A percentile compares a stretch with the other conserved stretches of the same genome.
Evolutionary conservation across 2,797 vertebrate genomes (phyloP).

Genomic region (Amblyopsis hoosieri): DNA sequence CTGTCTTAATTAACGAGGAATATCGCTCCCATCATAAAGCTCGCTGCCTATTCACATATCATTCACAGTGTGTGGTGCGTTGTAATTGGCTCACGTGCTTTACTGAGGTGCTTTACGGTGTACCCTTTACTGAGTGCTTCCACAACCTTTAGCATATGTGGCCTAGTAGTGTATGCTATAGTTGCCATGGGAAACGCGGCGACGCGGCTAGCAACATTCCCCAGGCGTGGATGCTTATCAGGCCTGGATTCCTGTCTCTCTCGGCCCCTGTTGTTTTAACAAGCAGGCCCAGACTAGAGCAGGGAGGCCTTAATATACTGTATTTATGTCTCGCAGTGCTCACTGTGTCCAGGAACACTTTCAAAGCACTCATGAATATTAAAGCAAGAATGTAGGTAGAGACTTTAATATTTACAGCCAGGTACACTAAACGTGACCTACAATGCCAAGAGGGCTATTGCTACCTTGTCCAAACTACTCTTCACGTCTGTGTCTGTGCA

Average conservation of each 20-base stretch:
- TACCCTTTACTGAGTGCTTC: not conserved
- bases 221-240: conserved; percentile 48
- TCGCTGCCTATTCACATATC: too few species aligned
- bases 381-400: too few species aligned
- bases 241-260: conserved; percentile 54
- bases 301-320: not conserved
- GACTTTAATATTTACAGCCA: too few species aligned
- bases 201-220: conserved; percentile 55
- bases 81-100: not conserved
- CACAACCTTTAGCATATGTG: not conserved
- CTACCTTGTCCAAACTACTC: too few species aligned
- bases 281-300: conserved; percentile 3
- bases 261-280: conserved; percentile 51
- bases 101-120: not conserved
- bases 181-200: conserved; percentile 32
- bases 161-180: not conserved
- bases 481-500: too few species aligned
- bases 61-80: not conserved
- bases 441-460: too few species aligned
- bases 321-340: conserved; percentile 42
- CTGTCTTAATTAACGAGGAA: too few species aligned
- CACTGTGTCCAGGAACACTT: conserved; percentile 7
- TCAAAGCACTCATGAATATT: too few species aligned
- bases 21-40: too few species aligned
- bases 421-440: too few species aligned